phyloP scores from a whole-genome alignment of 2,797 vertebrate genomes.

The Protosalanx chinensis region DNA sequence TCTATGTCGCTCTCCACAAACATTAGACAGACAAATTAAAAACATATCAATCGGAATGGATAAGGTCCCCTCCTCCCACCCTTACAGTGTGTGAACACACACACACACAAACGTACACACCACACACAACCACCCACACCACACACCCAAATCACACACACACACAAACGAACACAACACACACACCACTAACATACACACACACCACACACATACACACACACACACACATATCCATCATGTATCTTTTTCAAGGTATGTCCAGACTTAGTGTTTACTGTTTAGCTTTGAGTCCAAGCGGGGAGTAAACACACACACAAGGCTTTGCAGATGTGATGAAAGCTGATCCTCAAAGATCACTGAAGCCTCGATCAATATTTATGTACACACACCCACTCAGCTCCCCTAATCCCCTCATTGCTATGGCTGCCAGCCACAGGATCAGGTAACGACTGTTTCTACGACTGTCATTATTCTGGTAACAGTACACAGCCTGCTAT shows the following conservation, averaged over 20 bases:
- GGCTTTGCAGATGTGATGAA: neutral
- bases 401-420: slow-evolving; percentile 4
- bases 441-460: neutral
- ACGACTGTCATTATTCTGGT: neutral
- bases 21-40: slow-evolving; percentile 69
- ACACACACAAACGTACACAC: slow-evolving; percentile 1
- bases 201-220: neutral
- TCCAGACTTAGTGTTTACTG: neutral
- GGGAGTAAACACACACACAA: neutral
- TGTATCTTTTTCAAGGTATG: slow-evolving; percentile 1
- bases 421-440: neutral
- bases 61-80: slow-evolving; percentile 15
- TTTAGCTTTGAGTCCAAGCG: neutral
- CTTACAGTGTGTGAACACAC: slow-evolving; percentile 13
- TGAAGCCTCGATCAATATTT: slow-evolving; percentile 11
- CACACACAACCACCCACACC: slow-evolving; percentile 5
- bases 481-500: neutral
- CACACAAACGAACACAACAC: neutral
- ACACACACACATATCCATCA: neutral
- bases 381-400: slow-evolving; percentile 13
- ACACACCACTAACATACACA: neutral
- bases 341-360: slow-evolving; percentile 8
- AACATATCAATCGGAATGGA: slow-evolving; percentile 56
- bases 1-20: slow-evolving; percentile 71
- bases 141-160: neutral